Conservation (phyloP, 2,797 vertebrate genomes). For the Ataeniobius toweri region DNA sequence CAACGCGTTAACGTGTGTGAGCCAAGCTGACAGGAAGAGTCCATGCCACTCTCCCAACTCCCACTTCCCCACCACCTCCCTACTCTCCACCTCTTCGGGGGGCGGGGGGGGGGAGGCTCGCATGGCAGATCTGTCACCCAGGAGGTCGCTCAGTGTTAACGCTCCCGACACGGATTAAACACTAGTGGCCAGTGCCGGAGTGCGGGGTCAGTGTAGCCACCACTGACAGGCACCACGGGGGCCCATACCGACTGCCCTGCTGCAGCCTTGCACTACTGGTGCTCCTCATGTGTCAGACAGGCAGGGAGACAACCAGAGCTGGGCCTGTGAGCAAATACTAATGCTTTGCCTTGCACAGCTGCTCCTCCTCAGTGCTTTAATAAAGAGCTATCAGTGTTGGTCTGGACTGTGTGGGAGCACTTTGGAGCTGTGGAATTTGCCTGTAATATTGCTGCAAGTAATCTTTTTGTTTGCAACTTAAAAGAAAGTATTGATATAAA, state of each 20-base stretch:
- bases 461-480: slow-evolving; percentile 26
- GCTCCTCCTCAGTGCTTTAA: slow-evolving; percentile 53
- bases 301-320: slow-evolving; percentile 63
- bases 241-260: slow-evolving; percentile 67
- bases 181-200: slow-evolving; percentile 85
- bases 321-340: slow-evolving; percentile 69
- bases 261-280: slow-evolving; percentile 54
- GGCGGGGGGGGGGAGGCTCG: slow-evolving; percentile 81
- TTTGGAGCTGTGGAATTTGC: slow-evolving; percentile 28
- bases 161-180: slow-evolving; percentile 94
- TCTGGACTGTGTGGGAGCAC: slow-evolving; percentile 19
- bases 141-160: slow-evolving; percentile 94
- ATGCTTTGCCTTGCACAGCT: slow-evolving; percentile 54
- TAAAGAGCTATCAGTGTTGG: slow-evolving; percentile 54
- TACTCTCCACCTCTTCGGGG: slow-evolving; percentile 72
- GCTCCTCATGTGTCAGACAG: slow-evolving; percentile 76
- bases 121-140: slow-evolving; percentile 95
- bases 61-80: slow-evolving; percentile 16
- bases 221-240: slow-evolving; percentile 81
- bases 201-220: slow-evolving; percentile 79
- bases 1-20: slow-evolving; percentile 70
- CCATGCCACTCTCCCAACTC: slow-evolving; percentile 58
- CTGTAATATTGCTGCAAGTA: slow-evolving; percentile 12
- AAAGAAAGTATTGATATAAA: slow-evolving; percentile 8
- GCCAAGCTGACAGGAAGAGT: slow-evolving; percentile 78